These are phyloP conservation scores for Micronisus gabar DNA, from an alignment of 2,113 vertebrate species.

Conservation along the genomic window DNA sequence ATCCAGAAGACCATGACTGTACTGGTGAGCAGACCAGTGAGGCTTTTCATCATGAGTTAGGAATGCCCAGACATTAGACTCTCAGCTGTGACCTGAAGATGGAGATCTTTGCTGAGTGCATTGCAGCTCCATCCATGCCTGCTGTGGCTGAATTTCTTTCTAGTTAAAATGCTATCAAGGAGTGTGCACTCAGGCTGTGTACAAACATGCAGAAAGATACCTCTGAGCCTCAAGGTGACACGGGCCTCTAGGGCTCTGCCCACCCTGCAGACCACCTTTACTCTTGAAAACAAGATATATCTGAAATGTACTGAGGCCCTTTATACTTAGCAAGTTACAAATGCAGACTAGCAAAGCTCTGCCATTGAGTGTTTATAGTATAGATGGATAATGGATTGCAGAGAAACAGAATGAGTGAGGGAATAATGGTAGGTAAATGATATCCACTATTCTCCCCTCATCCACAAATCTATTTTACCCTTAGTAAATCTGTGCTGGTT, in stretches of 20 bases:
- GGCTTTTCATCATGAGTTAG: background rate
- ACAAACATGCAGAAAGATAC: background rate
- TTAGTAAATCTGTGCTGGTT: background rate
- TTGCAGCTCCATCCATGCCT: background rate
- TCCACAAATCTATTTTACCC: background rate
- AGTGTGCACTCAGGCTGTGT: background rate
- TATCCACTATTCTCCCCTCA: background rate
- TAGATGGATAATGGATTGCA: background rate
- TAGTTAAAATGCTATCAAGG: background rate
- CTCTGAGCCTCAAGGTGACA: background rate
- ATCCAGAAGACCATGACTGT: background rate
- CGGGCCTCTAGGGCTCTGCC: background rate
- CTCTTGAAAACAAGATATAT: background rate
- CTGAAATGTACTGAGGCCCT: background rate
- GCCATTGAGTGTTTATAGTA: background rate
- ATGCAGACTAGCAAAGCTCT: background rate
- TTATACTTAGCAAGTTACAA: background rate
- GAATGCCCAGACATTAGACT: background rate
- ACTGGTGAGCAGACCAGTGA: background rate
- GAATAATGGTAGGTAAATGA: background rate
- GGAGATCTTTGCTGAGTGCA: background rate
- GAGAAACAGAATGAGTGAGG: background rate
- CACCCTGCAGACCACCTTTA: background rate
- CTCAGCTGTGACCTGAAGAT: background rate
- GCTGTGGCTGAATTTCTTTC: background rate